Base-by-base conservation (phyloP, 2,797 vertebrate genomes). In the Eidolon dupreanum region DNA sequence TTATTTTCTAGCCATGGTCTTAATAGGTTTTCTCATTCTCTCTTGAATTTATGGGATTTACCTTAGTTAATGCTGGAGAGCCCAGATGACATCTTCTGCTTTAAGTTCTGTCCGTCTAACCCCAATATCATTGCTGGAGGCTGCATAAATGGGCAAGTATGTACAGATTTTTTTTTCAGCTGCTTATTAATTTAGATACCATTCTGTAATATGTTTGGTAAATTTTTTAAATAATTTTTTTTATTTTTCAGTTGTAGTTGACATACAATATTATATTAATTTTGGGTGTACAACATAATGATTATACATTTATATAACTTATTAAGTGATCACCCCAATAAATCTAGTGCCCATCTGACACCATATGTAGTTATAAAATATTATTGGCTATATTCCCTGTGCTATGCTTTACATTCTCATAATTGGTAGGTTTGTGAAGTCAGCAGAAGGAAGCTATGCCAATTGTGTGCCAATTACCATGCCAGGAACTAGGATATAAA, bases 51-150 rank as follows among this genome's bases (percentile, higher is more conserved):
- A 46, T 16, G 82, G 73, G n/a, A 3, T 98, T 97, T 96, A 90
- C 97, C 98, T 78, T 98, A 99, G 99, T 96, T 99, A 98, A 98
- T 99, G 96, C 97, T 99, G 97, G 99, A 99, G 96, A 99, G 99
- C 97, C 99, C 99, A 55, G 99, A 99, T 68, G 99, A 99, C 51
- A 98, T 99, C 98, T 98, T 98, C 97, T 98, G 99, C 98, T 99
- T 99, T 98, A 97, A 99, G 96, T 99, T 99, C 98, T 99, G 98
- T 98, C 99, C 99, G 2, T 99, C 98, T 6, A 98, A 99, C 98
- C 99, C 99, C 91, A 99, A 99, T 96, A 98, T 99, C 97, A 99
- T 99, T 89, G 99, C 98, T 98, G 99, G 99, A 66, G 99, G 99
- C 96, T 99, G 99, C 97, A 98, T 98, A 17, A 99, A 99, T 78